A percentile compares a stretch with the other conserved stretches of the same genome.
These are phyloP conservation scores for Anadara kagoshimensis DNA, from an alignment of 1,140 invertebrate genomes.

Conservation along the genomic window DNA sequence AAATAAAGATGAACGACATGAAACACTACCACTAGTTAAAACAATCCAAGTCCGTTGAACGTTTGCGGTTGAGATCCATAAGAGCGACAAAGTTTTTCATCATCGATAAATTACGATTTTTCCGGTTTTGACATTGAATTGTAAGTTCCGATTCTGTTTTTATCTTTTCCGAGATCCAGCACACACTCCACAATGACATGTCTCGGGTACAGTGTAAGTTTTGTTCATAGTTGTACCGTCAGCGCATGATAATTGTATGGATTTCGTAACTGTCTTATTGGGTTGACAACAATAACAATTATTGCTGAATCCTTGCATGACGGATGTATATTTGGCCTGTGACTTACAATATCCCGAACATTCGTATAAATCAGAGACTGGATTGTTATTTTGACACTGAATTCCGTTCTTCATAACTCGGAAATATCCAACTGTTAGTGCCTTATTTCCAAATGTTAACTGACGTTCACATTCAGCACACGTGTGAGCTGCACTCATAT, in stretches of 20 bases:
- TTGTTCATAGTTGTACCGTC: slow-evolving; percentile 36
- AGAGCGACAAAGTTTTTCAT: no score
- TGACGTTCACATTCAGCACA: slow-evolving; percentile 23
- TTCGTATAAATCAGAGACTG: slow-evolving; percentile 41
- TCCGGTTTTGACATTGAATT: no score
- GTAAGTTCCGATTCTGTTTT: no score
- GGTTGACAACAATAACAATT: slow-evolving; percentile 50
- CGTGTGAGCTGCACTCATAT: slow-evolving; percentile 9
- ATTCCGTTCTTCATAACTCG: slow-evolving; percentile 15
- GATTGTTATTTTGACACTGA: slow-evolving; percentile 35
- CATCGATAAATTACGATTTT: no score
- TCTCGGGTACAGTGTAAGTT: slow-evolving; percentile 37
- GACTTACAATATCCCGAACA: slow-evolving; percentile 46
- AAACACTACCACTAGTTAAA: no score
- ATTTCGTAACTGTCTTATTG: slow-evolving; percentile 17
- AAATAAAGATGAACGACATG: no score
- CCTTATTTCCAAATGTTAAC: slow-evolving; percentile 26
- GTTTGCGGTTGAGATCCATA: no score
- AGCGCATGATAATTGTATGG: slow-evolving; percentile 31
- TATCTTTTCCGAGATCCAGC: neutral
- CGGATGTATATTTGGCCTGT: slow-evolving; percentile 23
- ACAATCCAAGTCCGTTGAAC: no score
- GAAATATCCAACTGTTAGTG: slow-evolving; percentile 43
- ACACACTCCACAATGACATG: slow-evolving; percentile 47
- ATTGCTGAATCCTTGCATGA: slow-evolving; percentile 40